Conservation (phyloP, 2,888 invertebrate genomes). For the Dysmachus trigonus region DNA sequence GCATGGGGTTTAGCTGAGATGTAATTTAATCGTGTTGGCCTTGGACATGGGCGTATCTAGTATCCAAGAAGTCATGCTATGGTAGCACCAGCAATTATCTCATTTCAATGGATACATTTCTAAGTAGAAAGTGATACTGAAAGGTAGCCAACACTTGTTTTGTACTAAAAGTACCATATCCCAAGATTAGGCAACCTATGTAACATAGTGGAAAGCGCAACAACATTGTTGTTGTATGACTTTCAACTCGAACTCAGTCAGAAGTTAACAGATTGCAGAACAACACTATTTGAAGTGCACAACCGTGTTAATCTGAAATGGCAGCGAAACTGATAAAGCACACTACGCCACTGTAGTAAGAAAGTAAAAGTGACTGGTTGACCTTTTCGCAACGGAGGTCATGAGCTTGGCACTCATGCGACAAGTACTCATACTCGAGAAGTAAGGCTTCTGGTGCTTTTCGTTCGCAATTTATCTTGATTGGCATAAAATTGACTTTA, state of each 20-base stretch:
- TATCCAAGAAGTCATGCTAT: background rate
- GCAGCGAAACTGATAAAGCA: background rate
- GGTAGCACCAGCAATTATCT: background rate
- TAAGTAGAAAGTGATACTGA: background rate
- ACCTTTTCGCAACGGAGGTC: slow-evolving; percentile 22
- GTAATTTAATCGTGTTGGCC: slow-evolving; percentile 6
- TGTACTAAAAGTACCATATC: background rate
- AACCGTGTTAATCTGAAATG: background rate
- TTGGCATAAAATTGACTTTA: background rate
- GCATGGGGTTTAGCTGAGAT: background rate
- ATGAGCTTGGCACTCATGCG: slow-evolving; percentile 22
- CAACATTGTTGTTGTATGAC: background rate
- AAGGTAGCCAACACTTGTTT: background rate
- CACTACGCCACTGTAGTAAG: background rate
- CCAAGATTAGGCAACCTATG: background rate
- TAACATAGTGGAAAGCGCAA: background rate
- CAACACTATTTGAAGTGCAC: background rate
- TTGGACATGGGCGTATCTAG: slow-evolving; percentile 21
- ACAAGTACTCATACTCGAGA: background rate
- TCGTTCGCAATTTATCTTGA: background rate
- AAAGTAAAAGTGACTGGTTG: slow-evolving; percentile 37
- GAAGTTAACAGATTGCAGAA: background rate
- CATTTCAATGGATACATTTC: background rate
- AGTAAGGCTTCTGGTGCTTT: background rate
- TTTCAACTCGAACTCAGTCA: background rate